Base-by-base conservation (phyloP, 1,140 invertebrate species). In the Macrostomum lignano region DNA sequence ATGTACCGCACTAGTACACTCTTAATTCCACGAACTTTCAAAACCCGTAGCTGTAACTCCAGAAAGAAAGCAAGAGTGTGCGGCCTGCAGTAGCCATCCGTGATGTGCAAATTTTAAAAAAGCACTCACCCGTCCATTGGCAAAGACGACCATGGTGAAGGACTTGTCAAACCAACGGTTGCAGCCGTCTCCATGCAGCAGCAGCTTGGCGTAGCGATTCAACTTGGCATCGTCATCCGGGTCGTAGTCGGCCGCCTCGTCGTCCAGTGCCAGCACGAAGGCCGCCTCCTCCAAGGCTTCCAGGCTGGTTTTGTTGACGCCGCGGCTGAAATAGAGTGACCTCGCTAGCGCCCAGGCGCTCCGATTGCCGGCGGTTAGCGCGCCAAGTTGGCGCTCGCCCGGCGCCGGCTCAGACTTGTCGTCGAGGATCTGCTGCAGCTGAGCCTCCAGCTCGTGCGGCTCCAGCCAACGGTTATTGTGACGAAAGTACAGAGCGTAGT, bases 101-200 rank as follows among this genome's bases (percentile, higher is more conserved):
- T n/a, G n/a, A n/a, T n/a, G n/a, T n/a, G n/a, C n/a, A n/a, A n/a
- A n/a, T n/a, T n/a, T n/a, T n/a, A n/a, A n/a, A n/a, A n/a, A n/a
- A n/a, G n/a, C n/a, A 17, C 31, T 15, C 59, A 93, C 78, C 41
- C 74, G 67, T 47, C 77, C 86, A 62, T 94, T 94, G 24, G 60
- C 71, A 38, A 70, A 74, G 41, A 96, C 67, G 46, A 88, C 82
- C 1, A 96, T 61, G 29, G 74, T 93, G 58, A 98, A 94, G n/a
- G 82, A 86, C 59, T 98, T 98, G 59, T 98, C 88, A 58, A 93
- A 96, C 86, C 88, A 98, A 34, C 84, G 65, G 49, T 98, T 74
- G 51, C 79, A 71, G 4, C 81, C 84, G 49, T 84, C 88, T 31
- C 88, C 88, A 56, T 94, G 84, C 0, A 96, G 61, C 46, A 94